Evolutionary conservation across 2,888 invertebrate genomes (phyloP).

Genomic region (Drosophila setosimentum): DNA sequence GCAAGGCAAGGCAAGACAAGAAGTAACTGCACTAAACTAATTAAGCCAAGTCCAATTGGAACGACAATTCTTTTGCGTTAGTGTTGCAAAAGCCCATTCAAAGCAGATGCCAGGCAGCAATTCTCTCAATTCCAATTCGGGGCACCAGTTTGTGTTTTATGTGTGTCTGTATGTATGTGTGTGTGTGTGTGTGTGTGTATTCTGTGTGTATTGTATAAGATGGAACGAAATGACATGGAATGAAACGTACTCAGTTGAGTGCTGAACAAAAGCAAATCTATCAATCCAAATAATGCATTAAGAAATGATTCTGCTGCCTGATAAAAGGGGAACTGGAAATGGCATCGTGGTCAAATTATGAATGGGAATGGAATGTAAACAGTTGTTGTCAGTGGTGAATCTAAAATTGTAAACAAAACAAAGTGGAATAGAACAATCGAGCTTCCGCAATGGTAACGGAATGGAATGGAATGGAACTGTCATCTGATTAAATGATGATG

Average conservation of each 20-base stretch:
- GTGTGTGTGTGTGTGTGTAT: background rate
- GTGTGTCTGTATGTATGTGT: background rate
- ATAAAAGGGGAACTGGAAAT: background rate
- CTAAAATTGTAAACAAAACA: background rate
- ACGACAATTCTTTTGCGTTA: constrained; percentile 19
- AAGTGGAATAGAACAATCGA: background rate
- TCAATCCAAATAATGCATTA: background rate
- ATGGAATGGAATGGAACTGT: background rate
- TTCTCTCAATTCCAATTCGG: constrained; percentile 21
- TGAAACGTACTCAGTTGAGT: constrained; percentile 4
- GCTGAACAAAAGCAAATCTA: background rate
- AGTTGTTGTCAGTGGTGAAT: background rate
- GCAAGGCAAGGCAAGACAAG: background rate
- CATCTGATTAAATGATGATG: background rate
- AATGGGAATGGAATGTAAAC: background rate
- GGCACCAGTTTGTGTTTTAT: constrained; percentile 11
- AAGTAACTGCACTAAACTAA: constrained; percentile 26
- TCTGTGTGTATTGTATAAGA: background rate
- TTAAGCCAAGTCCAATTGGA: constrained; percentile 27
- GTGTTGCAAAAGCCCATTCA: constrained; percentile 27
- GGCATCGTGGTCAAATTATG: background rate
- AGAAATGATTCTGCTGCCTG: background rate
- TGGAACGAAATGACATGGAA: constrained; percentile 9
- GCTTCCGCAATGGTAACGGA: background rate
- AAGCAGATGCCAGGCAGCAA: constrained; percentile 26